A percentile compares a stretch with the other conserved stretches of the same genome.
Conservation (phyloP, 2,113 vertebrate genomes). For the Lichenostomus cassidix region DNA sequence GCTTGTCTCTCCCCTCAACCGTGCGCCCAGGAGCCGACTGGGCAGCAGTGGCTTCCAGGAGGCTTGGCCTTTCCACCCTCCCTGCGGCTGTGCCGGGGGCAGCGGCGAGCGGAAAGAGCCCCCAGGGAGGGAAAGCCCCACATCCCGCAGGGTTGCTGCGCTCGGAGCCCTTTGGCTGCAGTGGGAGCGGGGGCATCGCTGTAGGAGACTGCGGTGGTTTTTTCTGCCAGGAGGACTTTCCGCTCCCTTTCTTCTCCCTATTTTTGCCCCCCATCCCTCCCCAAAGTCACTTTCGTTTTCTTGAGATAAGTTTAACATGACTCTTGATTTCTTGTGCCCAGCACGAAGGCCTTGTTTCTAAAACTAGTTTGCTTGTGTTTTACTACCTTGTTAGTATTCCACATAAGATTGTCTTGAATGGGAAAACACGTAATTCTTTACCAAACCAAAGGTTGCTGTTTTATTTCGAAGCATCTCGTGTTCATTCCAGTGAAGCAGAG, state of each 20-base stretch:
- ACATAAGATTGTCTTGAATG: conserved; percentile 72
- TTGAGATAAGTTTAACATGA: conserved; percentile 63
- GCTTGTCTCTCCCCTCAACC: conserved; percentile 10
- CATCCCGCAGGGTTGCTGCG: background rate
- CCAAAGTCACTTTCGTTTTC: conserved; percentile 39
- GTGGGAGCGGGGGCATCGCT: background rate
- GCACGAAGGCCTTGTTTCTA: conserved; percentile 73
- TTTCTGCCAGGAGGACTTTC: background rate
- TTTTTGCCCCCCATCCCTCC: background rate
- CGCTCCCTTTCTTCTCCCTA: background rate
- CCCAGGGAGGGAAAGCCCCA: background rate
- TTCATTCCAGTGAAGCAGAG: conserved; percentile 76
- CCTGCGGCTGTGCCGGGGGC: background rate
- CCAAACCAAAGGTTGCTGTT: conserved; percentile 82
- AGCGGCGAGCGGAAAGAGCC: background rate
- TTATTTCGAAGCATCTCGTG: conserved; percentile 72
- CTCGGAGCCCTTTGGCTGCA: background rate
- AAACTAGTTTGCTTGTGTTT: conserved; percentile 66
- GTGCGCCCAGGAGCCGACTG: background rate
- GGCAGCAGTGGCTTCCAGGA: conserved; percentile 10
- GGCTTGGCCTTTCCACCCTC: background rate
- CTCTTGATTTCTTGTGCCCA: conserved; percentile 70
- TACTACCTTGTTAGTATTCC: conserved; percentile 74
- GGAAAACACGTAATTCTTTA: conserved; percentile 73
- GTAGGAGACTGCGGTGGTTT: background rate